Conservation (phyloP, 2,888 invertebrate species). For the Bombylius discolor region DNA sequence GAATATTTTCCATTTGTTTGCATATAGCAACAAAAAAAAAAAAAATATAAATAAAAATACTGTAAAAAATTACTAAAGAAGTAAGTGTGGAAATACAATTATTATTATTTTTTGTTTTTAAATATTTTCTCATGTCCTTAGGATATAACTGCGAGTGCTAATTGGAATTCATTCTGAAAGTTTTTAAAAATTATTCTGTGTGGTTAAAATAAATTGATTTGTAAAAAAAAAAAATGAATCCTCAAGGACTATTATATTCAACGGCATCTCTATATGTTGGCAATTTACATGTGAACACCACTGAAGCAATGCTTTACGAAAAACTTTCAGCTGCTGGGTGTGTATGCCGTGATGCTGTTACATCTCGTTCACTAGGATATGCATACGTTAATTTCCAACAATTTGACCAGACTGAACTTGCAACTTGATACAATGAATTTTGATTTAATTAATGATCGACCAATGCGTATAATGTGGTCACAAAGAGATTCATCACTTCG, state of each 20-base stretch:
- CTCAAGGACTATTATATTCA: slow-evolving; percentile 71
- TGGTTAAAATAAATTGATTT: too few relatives aligned
- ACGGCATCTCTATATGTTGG: slow-evolving; percentile 99
- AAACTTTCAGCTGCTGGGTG: slow-evolving; percentile 99
- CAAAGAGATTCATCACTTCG: slow-evolving; percentile 96
- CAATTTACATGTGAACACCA: slow-evolving; percentile 95
- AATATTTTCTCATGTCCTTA: too few relatives aligned
- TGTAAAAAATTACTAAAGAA: too few relatives aligned
- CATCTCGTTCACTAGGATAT: slow-evolving; percentile 94
- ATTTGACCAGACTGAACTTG: slow-evolving; percentile 97
- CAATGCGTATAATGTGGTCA: slow-evolving; percentile 99
- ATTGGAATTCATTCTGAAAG: neutral
- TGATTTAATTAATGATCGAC: slow-evolving; percentile 91
- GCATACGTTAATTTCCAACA: slow-evolving; percentile 99
- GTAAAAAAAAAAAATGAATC: slow-evolving; percentile 47
- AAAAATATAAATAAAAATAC: too few relatives aligned
- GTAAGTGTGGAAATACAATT: too few relatives aligned
- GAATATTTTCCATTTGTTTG: too few relatives aligned
- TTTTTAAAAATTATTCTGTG: neutral
- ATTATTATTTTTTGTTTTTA: too few relatives aligned
- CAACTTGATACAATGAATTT: slow-evolving; percentile 99
- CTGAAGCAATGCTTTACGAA: slow-evolving; percentile 98
- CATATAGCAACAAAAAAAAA: too few relatives aligned
- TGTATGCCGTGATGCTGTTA: slow-evolving; percentile 96
- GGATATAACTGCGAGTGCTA: too few relatives aligned